These are phyloP conservation scores for Peromyscus melanophrys DNA, from an alignment of 2,797 vertebrate species.

Conservation along the genomic window DNA sequence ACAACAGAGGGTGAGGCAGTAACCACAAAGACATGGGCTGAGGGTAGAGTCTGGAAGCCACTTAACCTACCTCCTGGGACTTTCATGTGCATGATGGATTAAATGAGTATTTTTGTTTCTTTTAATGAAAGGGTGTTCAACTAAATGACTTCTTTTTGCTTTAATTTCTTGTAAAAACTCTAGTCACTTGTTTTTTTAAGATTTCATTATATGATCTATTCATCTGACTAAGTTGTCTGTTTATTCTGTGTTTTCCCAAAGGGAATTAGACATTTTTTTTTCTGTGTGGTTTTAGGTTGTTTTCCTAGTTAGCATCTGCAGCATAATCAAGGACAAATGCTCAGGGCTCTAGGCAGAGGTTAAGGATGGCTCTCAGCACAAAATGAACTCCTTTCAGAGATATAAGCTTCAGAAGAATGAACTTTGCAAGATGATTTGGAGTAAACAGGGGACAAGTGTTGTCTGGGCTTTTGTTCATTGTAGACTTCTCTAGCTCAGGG, in stretches of 20 bases:
- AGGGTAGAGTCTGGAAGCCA: neutral
- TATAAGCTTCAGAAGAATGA: neutral
- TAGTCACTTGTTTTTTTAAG: neutral
- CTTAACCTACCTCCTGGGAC: neutral
- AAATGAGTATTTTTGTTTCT: slow-evolving; percentile 9
- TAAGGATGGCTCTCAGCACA: neutral
- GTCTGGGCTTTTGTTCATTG: slow-evolving; percentile 20
- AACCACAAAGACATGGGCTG: neutral
- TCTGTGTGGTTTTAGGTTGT: neutral
- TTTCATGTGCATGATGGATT: neutral
- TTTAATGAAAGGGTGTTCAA: neutral
- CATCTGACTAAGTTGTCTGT: neutral
- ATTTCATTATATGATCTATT: slow-evolving; percentile 24
- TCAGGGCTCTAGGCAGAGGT: slow-evolving; percentile 19
- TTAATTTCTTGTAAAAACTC: neutral
- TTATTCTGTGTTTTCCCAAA: neutral
- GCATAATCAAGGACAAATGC: neutral
- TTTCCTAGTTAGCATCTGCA: neutral
- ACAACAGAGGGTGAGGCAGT: no score
- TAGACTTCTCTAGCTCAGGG: neutral
- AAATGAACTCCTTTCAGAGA: neutral
- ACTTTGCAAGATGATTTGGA: neutral
- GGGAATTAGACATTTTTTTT: slow-evolving; percentile 20
- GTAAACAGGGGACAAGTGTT: neutral
- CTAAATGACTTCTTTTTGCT: neutral